Base-by-base conservation (phyloP, 2,113 vertebrate species). In the western clawed frog (Xenopus tropicalis) region DNA sequence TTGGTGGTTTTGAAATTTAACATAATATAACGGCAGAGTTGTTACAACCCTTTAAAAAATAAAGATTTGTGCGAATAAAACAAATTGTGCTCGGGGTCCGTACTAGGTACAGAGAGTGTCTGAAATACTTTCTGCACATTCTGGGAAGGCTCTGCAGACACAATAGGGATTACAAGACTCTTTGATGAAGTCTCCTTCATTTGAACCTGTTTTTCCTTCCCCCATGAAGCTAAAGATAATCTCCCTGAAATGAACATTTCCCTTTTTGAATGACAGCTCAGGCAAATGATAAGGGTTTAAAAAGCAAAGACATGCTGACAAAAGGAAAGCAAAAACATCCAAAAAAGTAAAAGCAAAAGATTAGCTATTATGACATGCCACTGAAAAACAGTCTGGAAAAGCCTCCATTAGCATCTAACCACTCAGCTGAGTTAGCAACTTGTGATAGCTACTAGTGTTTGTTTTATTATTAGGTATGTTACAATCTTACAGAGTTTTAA, bases 161-260 rank as follows among this genome's bases (percentile, higher is more conserved):
- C 67, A 86, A 85, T 70, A 80, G 24, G 46, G 70, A 85, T 83
- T 85, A 80, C 44, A 82, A 79, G 65, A 46, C 19, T 79, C 78
- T 88, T 79, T 80, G 71, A 85, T 77, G 69, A 82, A 81, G 51
- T 71, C 46, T 72, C 72, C 62, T 66, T 78, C 56, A 83, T 85
- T 85, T 80, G 75, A 83, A 81, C 59, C 70, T 83, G 66, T 72
- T 89, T 85, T 69, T 80, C 61, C 71, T 71, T 87, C 80, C 72
- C 83, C 82, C 73, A 77, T 57, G 37, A 66, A 85, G 82, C 69
- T 68, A 81, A 74, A 83, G 46, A 80, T 81, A 80, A 85, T 80
- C 76, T 24, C 66, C 62, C 70, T 72, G 81, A 86, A 88, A 82
- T 70, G 0, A 80, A 16, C 83, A 68, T 81, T 79, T 82, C 22